A percentile compares a stretch with the other conserved stretches of the same genome.
phyloP scores from a whole-genome alignment of 2,797 vertebrate genomes.

The Ciconia nigra region DNA sequence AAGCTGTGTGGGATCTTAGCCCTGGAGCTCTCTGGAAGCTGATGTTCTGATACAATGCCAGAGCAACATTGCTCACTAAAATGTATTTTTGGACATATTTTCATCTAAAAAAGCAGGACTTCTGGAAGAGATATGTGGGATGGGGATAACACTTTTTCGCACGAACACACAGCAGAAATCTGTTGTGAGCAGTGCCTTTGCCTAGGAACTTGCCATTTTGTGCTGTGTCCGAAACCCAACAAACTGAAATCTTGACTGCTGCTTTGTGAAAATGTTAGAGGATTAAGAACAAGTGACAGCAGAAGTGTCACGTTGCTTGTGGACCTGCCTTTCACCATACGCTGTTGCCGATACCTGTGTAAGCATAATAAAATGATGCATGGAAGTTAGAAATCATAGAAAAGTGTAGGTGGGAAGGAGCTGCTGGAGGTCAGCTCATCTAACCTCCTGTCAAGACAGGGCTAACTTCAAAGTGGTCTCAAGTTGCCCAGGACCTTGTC shows the following conservation, averaged over 20 bases:
- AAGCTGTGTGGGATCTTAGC: not conserved
- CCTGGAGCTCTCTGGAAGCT: not conserved
- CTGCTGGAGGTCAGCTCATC: not conserved
- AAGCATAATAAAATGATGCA: not conserved
- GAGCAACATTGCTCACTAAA: not conserved
- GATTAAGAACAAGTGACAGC: not conserved
- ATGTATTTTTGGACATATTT: not conserved
- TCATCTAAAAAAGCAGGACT: not conserved
- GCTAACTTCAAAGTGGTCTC: not conserved
- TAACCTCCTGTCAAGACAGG: not conserved
- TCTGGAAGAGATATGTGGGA: not conserved
- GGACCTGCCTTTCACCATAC: not conserved
- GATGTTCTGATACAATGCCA: not conserved
- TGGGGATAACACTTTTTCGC: rapidly evolving
- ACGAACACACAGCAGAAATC: rapidly evolving
- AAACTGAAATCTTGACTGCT: not conserved
- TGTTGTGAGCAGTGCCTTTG: not conserved
- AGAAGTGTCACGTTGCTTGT: rapidly evolving
- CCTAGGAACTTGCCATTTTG: not conserved
- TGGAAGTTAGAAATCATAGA: not conserved
- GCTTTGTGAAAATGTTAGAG: not conserved
- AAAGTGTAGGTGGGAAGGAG: not conserved
- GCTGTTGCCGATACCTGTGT: not conserved
- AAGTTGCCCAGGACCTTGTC: not conserved
- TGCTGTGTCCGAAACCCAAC: not conserved